Base-by-base conservation (phyloP, 2,113 vertebrate genomes). In the Ictalurus furcatus region DNA sequence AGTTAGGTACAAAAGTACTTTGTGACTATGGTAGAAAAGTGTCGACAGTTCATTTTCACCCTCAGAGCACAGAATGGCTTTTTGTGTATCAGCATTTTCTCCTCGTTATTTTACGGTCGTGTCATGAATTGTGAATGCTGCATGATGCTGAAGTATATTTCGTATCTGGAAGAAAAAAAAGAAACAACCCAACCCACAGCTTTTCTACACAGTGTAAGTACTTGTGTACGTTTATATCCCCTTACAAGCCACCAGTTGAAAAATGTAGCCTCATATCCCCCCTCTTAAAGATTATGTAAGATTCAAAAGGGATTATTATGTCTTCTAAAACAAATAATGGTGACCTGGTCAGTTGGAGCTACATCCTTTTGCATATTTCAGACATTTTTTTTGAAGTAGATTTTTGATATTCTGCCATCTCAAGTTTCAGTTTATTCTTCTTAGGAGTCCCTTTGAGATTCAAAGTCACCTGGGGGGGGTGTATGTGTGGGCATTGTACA, bases 31-130 rank as follows among this genome's bases (percentile, higher is more conserved):
- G 34, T 87, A 52, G 28, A 76, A 59, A 74, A 74, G n/a, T 74
- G 71, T 67, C 14, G 9, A 56, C 19, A 1, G n/a, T n/a, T 71
- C 40, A 16, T 69, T 69, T 86, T 25, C 69, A 61, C 37, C 67
- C 19, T 16, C 54, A 59, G 44, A 80, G 6, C 65, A 56, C 78
- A 71, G 16, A 59, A 71, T 84, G 79, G 87, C 52, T 88, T 82
- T 84, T 73, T 71, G 40, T 71, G 34, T 73, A 40, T 84, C 67
- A 59, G 34, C 54, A 48, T 84, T 56, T 84, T 71, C 40, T 21
- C 25, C 56, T 40, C 12, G 0, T 79, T 44, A 30, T 17, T 25
- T 48, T 65, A 78, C 5, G 2, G 6, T 86, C 79, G 58, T 78
- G 73, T 87, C 30, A 48, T 76, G 61, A 67, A 69, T 37, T 76